Percentiles rank a stretch among this genome's conserved stretches.
Evolutionary conservation across 2,113 vertebrate genomes (phyloP).

Genomic region (Tympanuchus pallidicinctus): DNA sequence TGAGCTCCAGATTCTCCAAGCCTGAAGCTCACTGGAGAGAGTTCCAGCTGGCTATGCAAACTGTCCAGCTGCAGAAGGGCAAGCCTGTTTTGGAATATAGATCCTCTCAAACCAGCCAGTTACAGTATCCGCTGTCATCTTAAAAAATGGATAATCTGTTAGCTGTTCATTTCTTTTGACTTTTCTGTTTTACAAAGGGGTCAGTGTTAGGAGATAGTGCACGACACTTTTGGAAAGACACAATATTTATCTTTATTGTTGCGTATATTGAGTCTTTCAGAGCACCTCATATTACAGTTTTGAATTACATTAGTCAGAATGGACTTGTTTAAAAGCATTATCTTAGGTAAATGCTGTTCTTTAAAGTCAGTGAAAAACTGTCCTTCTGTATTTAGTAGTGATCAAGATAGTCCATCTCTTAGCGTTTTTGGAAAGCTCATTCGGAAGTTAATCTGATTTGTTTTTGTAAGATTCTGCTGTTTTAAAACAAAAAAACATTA

Average conservation of each 20-base stretch:
- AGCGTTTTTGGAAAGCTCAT: not conserved
- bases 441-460: not conserved
- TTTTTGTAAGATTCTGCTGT: not conserved
- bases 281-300: not conserved
- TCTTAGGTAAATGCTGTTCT: not conserved
- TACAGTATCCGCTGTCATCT: not conserved
- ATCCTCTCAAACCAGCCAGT: not conserved
- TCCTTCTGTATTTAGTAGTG: not conserved
- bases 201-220: not conserved
- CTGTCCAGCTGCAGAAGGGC: conserved; percentile 61
- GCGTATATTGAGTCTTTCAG: not conserved
- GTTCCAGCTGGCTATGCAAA: conserved; percentile 64
- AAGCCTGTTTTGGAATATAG: conserved; percentile 12
- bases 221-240: not conserved
- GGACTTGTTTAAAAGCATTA: not conserved
- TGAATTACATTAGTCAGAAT: not conserved
- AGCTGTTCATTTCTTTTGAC: not conserved
- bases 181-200: not conserved
- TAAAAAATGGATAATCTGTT: not conserved
- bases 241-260: not conserved
- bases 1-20: conserved; percentile 41
- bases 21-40: conserved; percentile 41
- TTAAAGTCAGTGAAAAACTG: not conserved
- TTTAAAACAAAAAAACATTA: not conserved
- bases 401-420: not conserved